These are phyloP conservation scores for Hexactinellida sp. DNA, from an alignment of 37 sponge, comb jelly and placozoan genomes.

Conservation along the genomic window DNA sequence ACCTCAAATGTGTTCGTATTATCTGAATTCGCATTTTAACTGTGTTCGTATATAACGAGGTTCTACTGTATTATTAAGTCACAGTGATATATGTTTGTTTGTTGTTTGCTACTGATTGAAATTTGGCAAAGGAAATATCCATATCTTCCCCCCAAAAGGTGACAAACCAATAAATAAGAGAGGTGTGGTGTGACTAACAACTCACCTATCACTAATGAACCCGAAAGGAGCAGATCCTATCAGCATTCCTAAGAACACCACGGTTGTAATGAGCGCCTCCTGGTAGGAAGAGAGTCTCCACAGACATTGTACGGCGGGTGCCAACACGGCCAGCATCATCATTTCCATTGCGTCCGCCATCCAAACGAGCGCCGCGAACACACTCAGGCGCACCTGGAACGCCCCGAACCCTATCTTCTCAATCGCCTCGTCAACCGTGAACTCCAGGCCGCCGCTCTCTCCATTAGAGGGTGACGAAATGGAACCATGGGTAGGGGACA, in stretches of 20 bases:
- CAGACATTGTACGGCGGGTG: not conserved
- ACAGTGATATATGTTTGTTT: no score
- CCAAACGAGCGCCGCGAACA: conserved; percentile 40
- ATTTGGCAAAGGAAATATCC: no score
- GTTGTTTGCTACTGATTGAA: no score
- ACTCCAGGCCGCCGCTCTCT: not conserved
- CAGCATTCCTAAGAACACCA: conserved; percentile 21
- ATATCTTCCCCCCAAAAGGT: no score
- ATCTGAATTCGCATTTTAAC: no score
- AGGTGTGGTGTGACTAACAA: no score
- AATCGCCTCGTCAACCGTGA: conserved; percentile 63
- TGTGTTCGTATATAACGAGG: no score
- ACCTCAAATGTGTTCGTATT: no score
- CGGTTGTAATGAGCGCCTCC: conserved; percentile 27
- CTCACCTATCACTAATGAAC: conserved; percentile 6
- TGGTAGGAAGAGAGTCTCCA: conserved; percentile 6
- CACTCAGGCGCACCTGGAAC: conserved; percentile 40
- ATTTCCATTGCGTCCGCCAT: conserved; percentile 12
- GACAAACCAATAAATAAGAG: no score
- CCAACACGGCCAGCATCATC: not conserved
- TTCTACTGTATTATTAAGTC: no score
- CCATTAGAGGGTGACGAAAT: no score
- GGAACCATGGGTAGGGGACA: not conserved
- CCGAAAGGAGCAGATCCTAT: conserved; percentile 17
- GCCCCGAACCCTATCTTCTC: conserved; percentile 59